Conservation (phyloP, 2,888 invertebrate genomes). For the Encarsia formosa region DNA sequence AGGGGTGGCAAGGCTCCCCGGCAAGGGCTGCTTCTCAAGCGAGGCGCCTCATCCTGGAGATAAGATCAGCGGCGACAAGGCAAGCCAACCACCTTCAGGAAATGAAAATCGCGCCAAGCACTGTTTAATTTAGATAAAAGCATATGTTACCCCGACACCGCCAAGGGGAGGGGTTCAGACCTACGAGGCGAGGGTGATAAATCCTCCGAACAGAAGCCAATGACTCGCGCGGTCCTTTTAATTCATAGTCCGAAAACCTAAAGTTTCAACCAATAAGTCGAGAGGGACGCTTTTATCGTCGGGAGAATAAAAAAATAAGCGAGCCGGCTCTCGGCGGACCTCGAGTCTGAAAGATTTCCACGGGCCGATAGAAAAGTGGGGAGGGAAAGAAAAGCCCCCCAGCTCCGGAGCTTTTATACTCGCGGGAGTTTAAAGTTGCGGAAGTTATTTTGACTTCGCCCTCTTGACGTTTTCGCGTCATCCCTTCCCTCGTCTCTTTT, state of each 20-base stretch:
- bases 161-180: too few relatives aligned
- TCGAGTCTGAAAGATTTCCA: conserved; percentile 39
- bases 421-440: conserved; percentile 40
- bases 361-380: conserved; percentile 42
- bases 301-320: conserved; percentile 16
- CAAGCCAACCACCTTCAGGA: conserved; percentile 52
- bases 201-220: too few relatives aligned
- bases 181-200: too few relatives aligned
- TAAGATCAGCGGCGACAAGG: conserved; percentile 36
- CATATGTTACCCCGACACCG: conserved; percentile 54
- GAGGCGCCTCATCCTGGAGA: conserved; percentile 15
- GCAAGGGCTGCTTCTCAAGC: neutral
- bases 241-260: too few relatives aligned
- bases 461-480: conserved; percentile 29
- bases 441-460: conserved; percentile 47
- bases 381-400: conserved; percentile 2
- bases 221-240: too few relatives aligned
- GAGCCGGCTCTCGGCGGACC: conserved; percentile 27
- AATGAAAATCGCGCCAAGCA: conserved; percentile 56
- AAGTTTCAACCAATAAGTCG: too few relatives aligned
- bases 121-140: conserved; percentile 60
- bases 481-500: conserved; percentile 24
- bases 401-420: conserved; percentile 45
- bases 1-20: conserved; percentile 24
- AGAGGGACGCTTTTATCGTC: conserved; percentile 39